Evolutionary conservation across 92 coral and sea anemone species (phyloP), one percentile per base, ranked within the genome.

Genomic region (Heliopora coerulea): DNA sequence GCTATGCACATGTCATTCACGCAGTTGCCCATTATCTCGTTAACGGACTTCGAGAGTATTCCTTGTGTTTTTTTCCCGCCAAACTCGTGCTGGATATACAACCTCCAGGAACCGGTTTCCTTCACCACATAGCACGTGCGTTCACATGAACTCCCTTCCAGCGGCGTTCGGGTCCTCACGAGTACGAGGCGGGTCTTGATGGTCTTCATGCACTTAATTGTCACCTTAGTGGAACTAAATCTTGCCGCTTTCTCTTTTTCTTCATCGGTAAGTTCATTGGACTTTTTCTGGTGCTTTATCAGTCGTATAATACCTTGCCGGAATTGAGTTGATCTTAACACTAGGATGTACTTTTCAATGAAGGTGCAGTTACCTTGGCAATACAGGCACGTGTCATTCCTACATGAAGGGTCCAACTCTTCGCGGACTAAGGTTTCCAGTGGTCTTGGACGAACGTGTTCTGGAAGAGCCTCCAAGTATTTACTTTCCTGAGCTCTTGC

Each of bases 121-220:
- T 59, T 59, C 4, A 44, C 83, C 21, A 78, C 87, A 42, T 80
- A 88, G 35, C 89, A 88, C 0, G 25, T 13, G 4, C 14, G 30
- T 3, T 21, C 52, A n/a, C 52, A 7, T 9, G 54, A 10, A 31
- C 59, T 67, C 18, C 32, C 24, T 31, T 34, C 58, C 23, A 67
- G 33, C 0, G 97, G 82, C 17, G 50, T 78, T 1, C 86, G 85
- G 0, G 91, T 87, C 57, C 83, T 88, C 3, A 91, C 79, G 81
- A 87, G 86, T 31, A 92, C 82, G 27, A 92, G 85, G 60, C 87
- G 97, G 18, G 96, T 89, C 70, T 92, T 91, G 18, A 92, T 84
- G 25, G 87, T 78, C 18, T 86, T 85, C 97, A 92, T 92, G 48
- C 97, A 92, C 48, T 89, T 87, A 52, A 89, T 75, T 46, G 10